Conservation (phyloP, 2,888 invertebrate species). For the Melipona beecheii region DNA sequence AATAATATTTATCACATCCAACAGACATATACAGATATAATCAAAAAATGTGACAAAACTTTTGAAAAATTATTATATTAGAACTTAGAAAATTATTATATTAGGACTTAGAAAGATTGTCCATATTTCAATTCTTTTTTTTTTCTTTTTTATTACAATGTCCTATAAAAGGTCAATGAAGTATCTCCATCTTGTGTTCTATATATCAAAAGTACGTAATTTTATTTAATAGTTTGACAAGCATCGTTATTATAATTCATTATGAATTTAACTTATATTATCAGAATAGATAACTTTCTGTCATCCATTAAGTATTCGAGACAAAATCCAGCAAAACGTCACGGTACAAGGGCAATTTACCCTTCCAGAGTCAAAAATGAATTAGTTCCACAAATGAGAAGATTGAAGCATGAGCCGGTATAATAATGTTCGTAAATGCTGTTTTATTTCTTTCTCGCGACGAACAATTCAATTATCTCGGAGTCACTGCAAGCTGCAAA, state of each 20-base stretch:
- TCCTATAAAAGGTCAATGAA: neutral
- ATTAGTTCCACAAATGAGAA: constrained; percentile 52
- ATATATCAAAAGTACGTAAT: neutral
- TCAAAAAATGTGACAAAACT: too few species aligned
- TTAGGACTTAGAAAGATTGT: too few species aligned
- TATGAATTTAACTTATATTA: too few species aligned
- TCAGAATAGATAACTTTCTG: constrained; percentile 8
- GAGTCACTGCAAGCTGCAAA: neutral
- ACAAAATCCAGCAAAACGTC: constrained; percentile 37
- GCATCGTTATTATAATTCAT: neutral
- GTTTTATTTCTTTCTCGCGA: constrained; percentile 29
- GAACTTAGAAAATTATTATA: too few species aligned
- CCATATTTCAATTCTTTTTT: too few species aligned
- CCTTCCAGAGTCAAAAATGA: constrained; percentile 49
- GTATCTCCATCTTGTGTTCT: neutral
- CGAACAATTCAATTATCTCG: constrained; percentile 10
- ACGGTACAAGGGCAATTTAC: constrained; percentile 49
- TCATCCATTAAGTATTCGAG: constrained; percentile 28
- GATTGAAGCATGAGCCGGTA: constrained; percentile 40
- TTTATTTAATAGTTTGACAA: neutral
- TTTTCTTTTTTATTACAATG: too few species aligned
- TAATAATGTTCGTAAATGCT: constrained; percentile 38
- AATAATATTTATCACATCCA: too few species aligned
- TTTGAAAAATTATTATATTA: too few species aligned
- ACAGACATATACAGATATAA: too few species aligned